These are phyloP conservation scores for Drosophila neonasuta DNA, from an alignment of 2,888 invertebrate species.

Conservation along the genomic window DNA sequence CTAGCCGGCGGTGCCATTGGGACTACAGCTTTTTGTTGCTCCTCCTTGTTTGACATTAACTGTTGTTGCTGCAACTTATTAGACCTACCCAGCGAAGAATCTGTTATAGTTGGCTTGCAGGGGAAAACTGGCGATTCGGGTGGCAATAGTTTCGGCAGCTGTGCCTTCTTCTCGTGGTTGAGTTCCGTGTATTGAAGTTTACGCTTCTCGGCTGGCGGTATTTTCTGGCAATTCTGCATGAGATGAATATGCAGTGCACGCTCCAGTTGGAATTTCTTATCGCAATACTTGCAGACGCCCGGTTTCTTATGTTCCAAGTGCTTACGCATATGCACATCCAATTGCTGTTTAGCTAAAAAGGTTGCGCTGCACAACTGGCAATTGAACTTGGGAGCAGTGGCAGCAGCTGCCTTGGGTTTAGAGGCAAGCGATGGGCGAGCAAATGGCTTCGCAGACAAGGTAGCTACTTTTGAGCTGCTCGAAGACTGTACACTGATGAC, in stretches of 20 bases:
- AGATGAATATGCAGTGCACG: conserved; percentile 79
- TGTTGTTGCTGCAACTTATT: not conserved
- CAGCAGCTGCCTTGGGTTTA: not conserved
- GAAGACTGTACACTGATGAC: not conserved
- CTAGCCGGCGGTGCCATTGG: conserved; percentile 58
- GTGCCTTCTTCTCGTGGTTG: conserved; percentile 75
- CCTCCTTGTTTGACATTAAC: too few species aligned
- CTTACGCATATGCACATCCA: conserved; percentile 71
- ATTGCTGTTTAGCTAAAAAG: conserved; percentile 65
- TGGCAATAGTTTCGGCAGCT: conserved; percentile 62
- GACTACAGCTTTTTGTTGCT: not conserved
- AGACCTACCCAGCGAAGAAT: conserved; percentile 24
- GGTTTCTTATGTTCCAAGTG: conserved; percentile 49
- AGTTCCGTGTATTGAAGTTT: conserved; percentile 77
- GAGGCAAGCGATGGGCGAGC: not conserved
- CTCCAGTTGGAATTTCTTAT: conserved; percentile 78
- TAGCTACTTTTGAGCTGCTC: not conserved
- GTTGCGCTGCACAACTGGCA: conserved; percentile 67
- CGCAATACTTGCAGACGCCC: conserved; percentile 76
- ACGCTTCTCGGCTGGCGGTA: conserved; percentile 78
- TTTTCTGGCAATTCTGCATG: conserved; percentile 79
- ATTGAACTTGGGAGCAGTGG: conserved; percentile 20
- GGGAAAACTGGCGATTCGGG: not conserved
- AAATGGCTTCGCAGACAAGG: not conserved
- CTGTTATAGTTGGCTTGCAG: conserved; percentile 26